These are phyloP conservation scores for Muraenolepis orangiensis DNA, from an alignment of 2,797 vertebrate genomes.

Conservation along the genomic window DNA sequence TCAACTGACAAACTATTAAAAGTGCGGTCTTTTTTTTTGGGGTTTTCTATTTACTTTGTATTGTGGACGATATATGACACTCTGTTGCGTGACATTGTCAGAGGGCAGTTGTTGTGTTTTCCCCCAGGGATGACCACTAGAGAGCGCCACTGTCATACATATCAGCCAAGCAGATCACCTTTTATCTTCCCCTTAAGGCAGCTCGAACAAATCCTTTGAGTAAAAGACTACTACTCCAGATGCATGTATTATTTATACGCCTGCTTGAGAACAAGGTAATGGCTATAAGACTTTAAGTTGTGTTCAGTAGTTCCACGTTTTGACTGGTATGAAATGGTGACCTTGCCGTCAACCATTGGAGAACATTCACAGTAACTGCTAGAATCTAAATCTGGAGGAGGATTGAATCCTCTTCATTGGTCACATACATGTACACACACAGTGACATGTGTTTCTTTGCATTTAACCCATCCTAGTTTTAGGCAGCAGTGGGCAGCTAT, in stretches of 20 bases:
- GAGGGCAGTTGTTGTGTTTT: not conserved
- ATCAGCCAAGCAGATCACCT: not conserved
- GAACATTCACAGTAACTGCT: not conserved
- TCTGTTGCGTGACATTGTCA: not conserved
- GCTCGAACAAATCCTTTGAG: not conserved
- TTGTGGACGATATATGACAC: not conserved
- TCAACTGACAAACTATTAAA: not conserved
- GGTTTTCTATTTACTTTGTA: not conserved
- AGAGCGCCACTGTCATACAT: constrained; percentile 33
- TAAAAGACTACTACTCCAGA: not conserved
- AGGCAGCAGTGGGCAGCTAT: no score
- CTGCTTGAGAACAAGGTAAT: not conserved
- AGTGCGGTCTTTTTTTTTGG: not conserved
- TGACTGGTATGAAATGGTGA: not conserved
- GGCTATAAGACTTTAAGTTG: not conserved
- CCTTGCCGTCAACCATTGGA: not conserved
- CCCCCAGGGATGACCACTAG: constrained; percentile 46
- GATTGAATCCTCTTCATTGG: no score
- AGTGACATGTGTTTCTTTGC: no score
- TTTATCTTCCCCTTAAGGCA: no score
- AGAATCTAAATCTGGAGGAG: no score
- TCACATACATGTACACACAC: no score
- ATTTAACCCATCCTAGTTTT: no score
- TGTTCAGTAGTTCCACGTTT: not conserved
- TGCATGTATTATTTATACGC: not conserved